Percentiles rank a stretch among this genome's conserved stretches.
Evolutionary conservation across 1,140 invertebrate genomes (phyloP).

Genomic region (Drosophila funebris): DNA sequence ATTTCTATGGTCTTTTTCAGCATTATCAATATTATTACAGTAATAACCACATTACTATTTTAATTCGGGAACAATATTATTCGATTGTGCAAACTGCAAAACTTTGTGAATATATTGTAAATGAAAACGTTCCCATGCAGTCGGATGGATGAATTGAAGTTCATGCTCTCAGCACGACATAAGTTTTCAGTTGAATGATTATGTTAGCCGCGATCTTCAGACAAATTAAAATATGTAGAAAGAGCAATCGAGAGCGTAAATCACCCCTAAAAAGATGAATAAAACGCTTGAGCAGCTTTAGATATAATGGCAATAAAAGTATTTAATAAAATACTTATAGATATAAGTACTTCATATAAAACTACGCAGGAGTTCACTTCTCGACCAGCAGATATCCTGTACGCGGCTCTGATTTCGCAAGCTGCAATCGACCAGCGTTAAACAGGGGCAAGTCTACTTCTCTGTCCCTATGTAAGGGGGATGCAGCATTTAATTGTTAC

Average conservation of each 20-base stretch:
- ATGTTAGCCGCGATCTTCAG: conserved; percentile 37
- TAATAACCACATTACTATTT: conserved; percentile 19
- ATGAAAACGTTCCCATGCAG: conserved; percentile 40
- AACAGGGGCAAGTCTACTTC: not conserved
- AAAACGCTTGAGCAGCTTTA: conserved; percentile 16
- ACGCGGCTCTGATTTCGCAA: not conserved
- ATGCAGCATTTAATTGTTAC: not conserved
- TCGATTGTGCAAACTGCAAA: conserved; percentile 22
- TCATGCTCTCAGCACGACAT: conserved; percentile 39
- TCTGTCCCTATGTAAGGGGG: not conserved
- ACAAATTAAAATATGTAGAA: conserved; percentile 46
- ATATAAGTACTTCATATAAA: conserved; percentile 3
- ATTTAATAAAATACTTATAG: conserved; percentile 28
- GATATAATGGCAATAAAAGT: conserved; percentile 29
- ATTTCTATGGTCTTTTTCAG: not conserved
- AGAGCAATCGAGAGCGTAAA: conserved; percentile 42
- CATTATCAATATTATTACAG: conserved; percentile 8
- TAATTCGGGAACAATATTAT: conserved; percentile 19
- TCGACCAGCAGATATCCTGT: conserved; percentile 14
- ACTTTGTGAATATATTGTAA: conserved; percentile 19
- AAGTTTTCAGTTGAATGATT: conserved; percentile 49
- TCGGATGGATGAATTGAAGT: conserved; percentile 45
- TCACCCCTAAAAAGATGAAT: conserved; percentile 35
- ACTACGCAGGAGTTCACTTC: conserved; percentile 2
- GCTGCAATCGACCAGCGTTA: not conserved